Evolutionary conservation across 2,888 invertebrate species (phyloP), one percentile per base, ranked within the genome.

Genomic region (Agrotis ipsilon): DNA sequence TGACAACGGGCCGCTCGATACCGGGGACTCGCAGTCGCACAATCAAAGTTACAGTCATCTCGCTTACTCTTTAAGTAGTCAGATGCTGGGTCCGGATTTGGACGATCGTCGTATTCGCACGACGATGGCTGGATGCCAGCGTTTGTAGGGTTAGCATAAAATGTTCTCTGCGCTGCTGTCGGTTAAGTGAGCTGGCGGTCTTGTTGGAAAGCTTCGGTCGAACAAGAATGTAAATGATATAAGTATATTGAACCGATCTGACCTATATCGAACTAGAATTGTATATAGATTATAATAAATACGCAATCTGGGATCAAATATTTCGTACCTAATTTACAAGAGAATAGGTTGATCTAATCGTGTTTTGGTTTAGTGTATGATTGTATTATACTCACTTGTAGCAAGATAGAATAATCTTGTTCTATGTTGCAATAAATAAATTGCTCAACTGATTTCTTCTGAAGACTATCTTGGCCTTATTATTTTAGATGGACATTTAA

Each of bases 1-100:
- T 96, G 94, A 92, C 95, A 91, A 96, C 96, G 88, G 84, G 71
- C 92, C 96, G 96, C 95, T 95, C 96, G 93, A 96, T 96, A 96
- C 92, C 89, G 83, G 85, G 86, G 84, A 87, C 89, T 92, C 88
- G 89, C 89, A 91, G 91, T 87, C 89, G 90, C 90, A 92, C 90
- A 92, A 92, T 92, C 92, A 92, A 90, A 89, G 87, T 86, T 94
- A 91, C 89, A 91, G 88, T 92, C 88, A 93, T 96, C 96, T 95
- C 96, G 91, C 94, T 96, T 92, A 88, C 94, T 91, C 96, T 90
- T 90, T 89, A 88, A 87, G 86, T 88, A 90, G 85, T 87, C 89
- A 89, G 92, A 94, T 91, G 91, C 92, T 92, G 92, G 88, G 89
- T 92, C 91, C 88, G 92, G 92, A 92, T 93, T 92, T 91, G 84